These are phyloP conservation scores for Phallusia fumigata DNA, from an alignment of 23 tunicate species.

Conservation along the genomic window DNA sequence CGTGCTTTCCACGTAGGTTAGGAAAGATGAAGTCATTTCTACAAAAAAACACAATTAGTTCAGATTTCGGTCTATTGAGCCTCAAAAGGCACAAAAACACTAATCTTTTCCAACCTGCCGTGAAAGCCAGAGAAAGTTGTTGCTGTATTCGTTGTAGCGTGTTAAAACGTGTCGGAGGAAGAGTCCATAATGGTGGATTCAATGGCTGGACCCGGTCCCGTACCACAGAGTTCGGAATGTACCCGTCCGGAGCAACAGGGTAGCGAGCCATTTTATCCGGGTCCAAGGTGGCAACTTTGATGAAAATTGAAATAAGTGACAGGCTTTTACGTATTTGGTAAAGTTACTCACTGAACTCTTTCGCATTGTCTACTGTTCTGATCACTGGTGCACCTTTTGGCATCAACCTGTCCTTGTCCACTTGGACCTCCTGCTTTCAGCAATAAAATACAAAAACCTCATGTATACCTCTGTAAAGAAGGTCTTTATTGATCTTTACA, in stretches of 20 bases:
- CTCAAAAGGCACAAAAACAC: no score
- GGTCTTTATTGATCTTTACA: no score
- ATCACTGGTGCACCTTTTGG: neutral
- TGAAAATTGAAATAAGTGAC: neutral
- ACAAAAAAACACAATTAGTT: no score
- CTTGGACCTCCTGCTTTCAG: no score
- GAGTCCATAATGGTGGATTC: neutral
- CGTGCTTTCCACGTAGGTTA: no score
- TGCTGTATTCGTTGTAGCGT: neutral
- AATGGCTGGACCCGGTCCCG: constrained; percentile 42
- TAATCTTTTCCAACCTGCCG: neutral
- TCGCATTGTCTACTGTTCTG: neutral
- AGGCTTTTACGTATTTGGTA: neutral
- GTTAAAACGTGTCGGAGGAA: neutral
- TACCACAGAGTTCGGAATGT: constrained; percentile 63
- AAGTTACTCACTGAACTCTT: neutral
- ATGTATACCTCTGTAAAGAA: no score
- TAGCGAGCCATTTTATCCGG: constrained; percentile 28
- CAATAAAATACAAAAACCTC: no score
- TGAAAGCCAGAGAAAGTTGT: neutral
- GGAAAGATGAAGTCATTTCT: no score
- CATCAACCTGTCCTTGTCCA: no score
- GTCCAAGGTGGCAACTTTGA: constrained; percentile 29
- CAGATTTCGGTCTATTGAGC: no score
- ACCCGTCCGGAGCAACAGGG: constrained; percentile 66